Evolutionary conservation across 2,113 vertebrate genomes (phyloP).

Genomic region (Odocoileus hemionus): DNA sequence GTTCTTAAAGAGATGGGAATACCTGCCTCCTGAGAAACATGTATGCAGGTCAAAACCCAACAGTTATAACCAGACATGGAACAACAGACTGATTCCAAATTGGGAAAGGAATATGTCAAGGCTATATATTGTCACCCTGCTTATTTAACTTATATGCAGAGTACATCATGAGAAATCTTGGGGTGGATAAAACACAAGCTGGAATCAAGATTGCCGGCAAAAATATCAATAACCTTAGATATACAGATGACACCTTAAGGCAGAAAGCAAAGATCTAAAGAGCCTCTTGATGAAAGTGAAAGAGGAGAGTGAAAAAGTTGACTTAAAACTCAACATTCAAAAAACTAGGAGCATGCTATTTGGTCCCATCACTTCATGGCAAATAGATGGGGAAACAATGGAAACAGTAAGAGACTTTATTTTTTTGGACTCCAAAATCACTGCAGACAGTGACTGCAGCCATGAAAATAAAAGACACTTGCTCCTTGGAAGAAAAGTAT

Average conservation of each 20-base stretch:
- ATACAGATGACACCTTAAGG: neutral
- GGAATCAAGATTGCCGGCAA: fast-evolving
- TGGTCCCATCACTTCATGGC: neutral
- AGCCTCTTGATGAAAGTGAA: neutral
- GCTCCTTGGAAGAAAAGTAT: neutral
- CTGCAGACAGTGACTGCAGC: neutral
- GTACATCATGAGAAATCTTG: neutral
- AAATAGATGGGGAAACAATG: neutral
- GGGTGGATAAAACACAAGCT: neutral
- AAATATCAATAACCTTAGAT: neutral
- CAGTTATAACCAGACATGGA: neutral
- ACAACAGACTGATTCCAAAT: neutral
- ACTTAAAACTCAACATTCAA: neutral
- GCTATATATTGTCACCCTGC: neutral
- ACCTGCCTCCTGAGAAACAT: neutral
- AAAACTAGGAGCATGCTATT: neutral
- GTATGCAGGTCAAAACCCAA: neutral
- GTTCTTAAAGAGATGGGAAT: neutral
- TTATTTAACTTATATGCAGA: neutral
- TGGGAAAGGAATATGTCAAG: neutral
- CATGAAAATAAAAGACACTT: neutral
- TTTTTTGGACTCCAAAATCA: neutral
- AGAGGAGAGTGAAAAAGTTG: neutral
- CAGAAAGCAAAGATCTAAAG: neutral
- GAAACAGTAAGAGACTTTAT: neutral